Evolutionary conservation across 2,113 vertebrate genomes (phyloP), one percentile per base, ranked within the genome.

Genomic region (Triplophysa tibetana): DNA sequence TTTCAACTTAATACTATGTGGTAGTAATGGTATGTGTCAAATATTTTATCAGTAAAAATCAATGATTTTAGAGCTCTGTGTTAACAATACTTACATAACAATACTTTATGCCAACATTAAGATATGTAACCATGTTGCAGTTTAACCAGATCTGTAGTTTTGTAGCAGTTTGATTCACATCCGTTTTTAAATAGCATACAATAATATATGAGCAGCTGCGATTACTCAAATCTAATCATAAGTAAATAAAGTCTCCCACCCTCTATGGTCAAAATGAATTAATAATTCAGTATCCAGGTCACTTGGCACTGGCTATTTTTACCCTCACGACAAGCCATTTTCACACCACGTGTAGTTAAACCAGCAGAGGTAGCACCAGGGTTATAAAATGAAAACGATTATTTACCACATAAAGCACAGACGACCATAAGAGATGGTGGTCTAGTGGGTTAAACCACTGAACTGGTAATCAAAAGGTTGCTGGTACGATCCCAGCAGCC

Each of bases 291-390:
- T 48, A 50, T 63, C 19, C 21, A 63, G 58, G 58, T 63, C 58
- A 75, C 58, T 75, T 75, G 73, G 58, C 73, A 50, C 41, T 24
- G 60, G 17, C 41, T 75, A 74, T 74, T 74, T 74, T 61, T 74
- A 74, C 33, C 70, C 33, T 24, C 54, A 56, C 69, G 50, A 56
- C 54, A 72, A 45, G 23, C 70, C 38, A 43, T 24, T 74, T 74
- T 24, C n/a, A 61, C 56, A 23, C 21, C 70, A 24, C 70, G 7
- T 29, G 19, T 45, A 62, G 58, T 63, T 75, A 63, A 63, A 10
- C 6, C 1, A 9, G 58, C n/a, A 26, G 73, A 63, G 43, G 12
- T 45, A 41, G 70, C 70, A 21, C 33, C 29, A 6, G 52, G 1
- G 19, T 73, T 3, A 13, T 43, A 2, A 24, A n/a, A 75, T 48